Evolutionary conservation across 2,797 vertebrate species (phyloP).

Genomic region (Amazona finschi): DNA sequence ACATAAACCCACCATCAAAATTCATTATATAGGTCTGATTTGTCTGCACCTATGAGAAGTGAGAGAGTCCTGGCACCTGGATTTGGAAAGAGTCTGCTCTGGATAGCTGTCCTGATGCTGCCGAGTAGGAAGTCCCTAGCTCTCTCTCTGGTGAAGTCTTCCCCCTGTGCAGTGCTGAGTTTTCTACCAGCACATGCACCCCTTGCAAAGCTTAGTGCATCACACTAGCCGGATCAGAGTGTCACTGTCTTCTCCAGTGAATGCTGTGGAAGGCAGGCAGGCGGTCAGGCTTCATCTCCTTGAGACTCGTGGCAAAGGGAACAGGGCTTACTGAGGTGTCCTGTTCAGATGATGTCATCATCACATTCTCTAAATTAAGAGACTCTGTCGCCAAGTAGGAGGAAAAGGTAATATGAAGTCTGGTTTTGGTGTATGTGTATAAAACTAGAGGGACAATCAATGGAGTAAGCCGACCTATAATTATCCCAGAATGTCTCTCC

Average conservation of each 20-base stretch:
- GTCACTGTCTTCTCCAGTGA: background rate
- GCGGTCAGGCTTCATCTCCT: background rate
- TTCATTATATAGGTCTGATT: background rate
- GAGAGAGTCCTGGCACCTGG: background rate
- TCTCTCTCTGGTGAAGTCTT: background rate
- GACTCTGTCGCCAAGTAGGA: background rate
- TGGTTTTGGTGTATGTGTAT: background rate
- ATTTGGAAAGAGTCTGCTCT: background rate
- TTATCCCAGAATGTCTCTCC: background rate
- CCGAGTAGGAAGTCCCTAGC: accelerated
- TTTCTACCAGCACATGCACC: background rate
- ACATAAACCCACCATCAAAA: background rate
- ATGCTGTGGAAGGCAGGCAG: background rate
- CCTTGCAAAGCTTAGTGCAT: background rate
- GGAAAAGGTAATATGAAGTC: background rate
- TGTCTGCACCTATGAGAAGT: background rate
- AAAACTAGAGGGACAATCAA: background rate
- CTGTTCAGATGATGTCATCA: background rate
- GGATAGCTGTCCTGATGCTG: background rate
- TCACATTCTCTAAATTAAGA: background rate
- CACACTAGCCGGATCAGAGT: background rate
- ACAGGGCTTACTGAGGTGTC: background rate
- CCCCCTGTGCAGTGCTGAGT: background rate
- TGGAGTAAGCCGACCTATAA: background rate
- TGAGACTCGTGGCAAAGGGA: background rate